Conservation (phyloP, 2,113 vertebrate species). For the Limnothrissa miodon region DNA sequence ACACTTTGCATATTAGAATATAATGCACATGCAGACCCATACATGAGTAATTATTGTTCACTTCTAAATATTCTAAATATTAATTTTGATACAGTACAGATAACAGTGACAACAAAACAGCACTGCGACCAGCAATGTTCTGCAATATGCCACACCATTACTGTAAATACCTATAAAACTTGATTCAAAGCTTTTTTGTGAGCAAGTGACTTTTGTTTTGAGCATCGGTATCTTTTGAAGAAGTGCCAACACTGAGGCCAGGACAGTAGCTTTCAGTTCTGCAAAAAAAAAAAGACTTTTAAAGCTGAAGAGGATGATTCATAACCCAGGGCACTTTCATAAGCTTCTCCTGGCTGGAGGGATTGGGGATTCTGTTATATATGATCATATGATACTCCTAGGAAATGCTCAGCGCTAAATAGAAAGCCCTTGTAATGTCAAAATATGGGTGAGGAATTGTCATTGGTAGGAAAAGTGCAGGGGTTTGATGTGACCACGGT, state of each 20-base stretch:
- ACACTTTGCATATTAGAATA: too few relatives aligned
- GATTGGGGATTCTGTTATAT: background rate
- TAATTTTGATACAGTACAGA: too few relatives aligned
- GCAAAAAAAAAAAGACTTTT: background rate
- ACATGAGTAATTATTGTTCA: too few relatives aligned
- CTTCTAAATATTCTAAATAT: too few relatives aligned
- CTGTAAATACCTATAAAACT: background rate
- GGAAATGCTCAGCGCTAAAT: background rate
- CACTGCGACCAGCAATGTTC: too few relatives aligned
- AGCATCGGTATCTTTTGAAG: background rate
- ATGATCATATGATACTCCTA: background rate
- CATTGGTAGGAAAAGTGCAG: background rate
- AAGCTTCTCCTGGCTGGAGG: background rate
- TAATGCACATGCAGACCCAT: too few relatives aligned
- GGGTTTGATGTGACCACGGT: background rate
- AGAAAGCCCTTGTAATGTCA: background rate
- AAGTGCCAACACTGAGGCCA: background rate
- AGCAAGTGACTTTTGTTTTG: background rate
- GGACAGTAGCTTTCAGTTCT: background rate
- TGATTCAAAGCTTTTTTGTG: background rate
- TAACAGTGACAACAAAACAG: background rate
- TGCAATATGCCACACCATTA: background rate
- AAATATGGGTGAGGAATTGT: background rate
- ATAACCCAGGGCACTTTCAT: background rate
- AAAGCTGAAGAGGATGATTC: background rate